These are phyloP conservation scores for Sarcophaga peregrina DNA, from an alignment of 1,140 invertebrate genomes.

Conservation along the genomic window DNA sequence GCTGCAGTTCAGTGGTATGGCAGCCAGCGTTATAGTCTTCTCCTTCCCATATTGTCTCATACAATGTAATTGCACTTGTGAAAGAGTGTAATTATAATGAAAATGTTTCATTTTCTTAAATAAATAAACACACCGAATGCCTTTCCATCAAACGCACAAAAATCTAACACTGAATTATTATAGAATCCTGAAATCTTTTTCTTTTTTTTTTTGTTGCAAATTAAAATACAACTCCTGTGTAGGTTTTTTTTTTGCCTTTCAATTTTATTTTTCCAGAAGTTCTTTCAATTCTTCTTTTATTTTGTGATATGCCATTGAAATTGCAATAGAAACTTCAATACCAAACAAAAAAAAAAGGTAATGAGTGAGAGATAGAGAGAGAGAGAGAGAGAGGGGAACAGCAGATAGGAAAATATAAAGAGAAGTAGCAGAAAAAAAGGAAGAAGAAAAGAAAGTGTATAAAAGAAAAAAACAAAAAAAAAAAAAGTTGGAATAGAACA, in stretches of 20 bases:
- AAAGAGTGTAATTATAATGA: not conserved
- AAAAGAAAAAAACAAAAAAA: not conserved
- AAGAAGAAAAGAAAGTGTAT: not conserved
- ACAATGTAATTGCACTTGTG: no score
- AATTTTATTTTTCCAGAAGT: no score
- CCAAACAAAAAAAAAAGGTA: no score
- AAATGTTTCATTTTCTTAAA: not conserved
- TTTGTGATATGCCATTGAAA: constrained; percentile 17
- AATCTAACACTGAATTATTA: not conserved
- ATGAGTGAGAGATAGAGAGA: not conserved
- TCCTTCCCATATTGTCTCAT: no score
- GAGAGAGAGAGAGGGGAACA: no score
- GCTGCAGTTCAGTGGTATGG: no score
- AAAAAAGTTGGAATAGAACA: not conserved
- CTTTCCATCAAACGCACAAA: not conserved
- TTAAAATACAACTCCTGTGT: not conserved
- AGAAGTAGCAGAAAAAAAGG: not conserved
- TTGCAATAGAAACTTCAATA: not conserved
- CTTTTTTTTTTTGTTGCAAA: no score
- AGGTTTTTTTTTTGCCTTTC: not conserved
- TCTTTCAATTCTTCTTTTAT: not conserved
- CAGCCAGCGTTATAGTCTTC: no score
- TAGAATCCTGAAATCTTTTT: not conserved
- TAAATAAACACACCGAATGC: not conserved
- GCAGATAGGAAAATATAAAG: not conserved